Evolutionary conservation across 1,140 invertebrate genomes (phyloP).

Genomic region (Whitmania pigra): DNA sequence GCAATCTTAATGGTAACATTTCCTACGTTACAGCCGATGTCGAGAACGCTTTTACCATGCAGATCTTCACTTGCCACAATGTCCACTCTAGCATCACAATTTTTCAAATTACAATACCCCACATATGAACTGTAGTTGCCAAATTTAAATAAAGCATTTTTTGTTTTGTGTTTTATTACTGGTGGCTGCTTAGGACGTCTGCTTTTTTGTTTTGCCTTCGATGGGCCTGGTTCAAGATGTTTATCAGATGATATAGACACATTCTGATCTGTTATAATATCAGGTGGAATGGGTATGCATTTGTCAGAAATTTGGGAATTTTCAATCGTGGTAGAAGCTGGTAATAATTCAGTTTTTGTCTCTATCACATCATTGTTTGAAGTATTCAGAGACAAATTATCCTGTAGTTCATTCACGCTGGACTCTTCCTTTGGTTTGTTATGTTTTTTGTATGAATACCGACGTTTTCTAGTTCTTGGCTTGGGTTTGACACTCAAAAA

Average conservation of each 20-base stretch:
- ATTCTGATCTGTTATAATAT: no score
- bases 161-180: neutral
- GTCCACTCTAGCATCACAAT: constrained; percentile 65
- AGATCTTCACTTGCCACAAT: constrained; percentile 74
- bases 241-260: no score
- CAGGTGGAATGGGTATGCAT: constrained; percentile 28
- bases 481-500: constrained; percentile 44
- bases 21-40: constrained; percentile 95
- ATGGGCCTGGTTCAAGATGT: constrained; percentile 13
- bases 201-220: neutral
- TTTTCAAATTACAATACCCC: constrained; percentile 73
- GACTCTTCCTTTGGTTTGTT: constrained; percentile 29
- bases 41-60: constrained; percentile 74
- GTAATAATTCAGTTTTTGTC: neutral
- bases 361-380: no score
- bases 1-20: constrained; percentile 73
- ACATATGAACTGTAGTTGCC: constrained; percentile 95
- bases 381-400: neutral
- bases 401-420: neutral
- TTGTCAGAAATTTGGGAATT: neutral
- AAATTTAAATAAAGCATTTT: constrained; percentile 56
- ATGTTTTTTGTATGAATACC: constrained; percentile 48
- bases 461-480: constrained; percentile 47
- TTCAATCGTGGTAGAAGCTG: neutral
- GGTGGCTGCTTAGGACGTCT: constrained; percentile 8